These are phyloP conservation scores for Zonotrichia leucophrys DNA, from an alignment of 2,113 vertebrate species.

Conservation along the genomic window DNA sequence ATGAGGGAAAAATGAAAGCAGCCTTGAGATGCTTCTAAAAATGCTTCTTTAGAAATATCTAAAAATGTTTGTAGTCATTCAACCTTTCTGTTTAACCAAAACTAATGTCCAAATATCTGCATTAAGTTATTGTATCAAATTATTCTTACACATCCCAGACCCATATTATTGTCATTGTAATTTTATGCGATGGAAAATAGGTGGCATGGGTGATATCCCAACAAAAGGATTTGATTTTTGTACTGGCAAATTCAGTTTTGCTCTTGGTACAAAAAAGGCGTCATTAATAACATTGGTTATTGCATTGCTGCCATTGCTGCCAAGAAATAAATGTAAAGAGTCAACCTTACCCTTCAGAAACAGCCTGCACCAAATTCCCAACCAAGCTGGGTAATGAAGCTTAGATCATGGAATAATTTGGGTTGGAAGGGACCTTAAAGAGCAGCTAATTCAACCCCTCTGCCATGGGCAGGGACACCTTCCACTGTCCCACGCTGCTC, in stretches of 20 bases:
- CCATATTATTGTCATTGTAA: background rate
- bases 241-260: background rate
- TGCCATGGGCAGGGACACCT: background rate
- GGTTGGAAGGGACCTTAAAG: background rate
- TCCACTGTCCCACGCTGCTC: fast-evolving
- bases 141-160: background rate
- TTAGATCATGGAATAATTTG: background rate
- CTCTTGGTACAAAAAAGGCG: background rate
- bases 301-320: background rate
- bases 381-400: background rate
- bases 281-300: background rate
- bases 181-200: background rate
- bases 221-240: background rate
- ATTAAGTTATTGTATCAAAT: background rate
- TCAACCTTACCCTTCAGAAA: background rate
- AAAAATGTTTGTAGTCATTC: background rate
- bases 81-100: background rate
- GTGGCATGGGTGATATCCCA: background rate
- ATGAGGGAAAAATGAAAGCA: background rate
- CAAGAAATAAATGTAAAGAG: background rate
- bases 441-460: background rate
- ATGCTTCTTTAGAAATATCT: background rate
- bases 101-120: background rate
- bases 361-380: fast-evolving
- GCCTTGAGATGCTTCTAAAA: background rate